Evolutionary conservation across 2,888 invertebrate genomes (phyloP).

Genomic region (Microplitis manilae): DNA sequence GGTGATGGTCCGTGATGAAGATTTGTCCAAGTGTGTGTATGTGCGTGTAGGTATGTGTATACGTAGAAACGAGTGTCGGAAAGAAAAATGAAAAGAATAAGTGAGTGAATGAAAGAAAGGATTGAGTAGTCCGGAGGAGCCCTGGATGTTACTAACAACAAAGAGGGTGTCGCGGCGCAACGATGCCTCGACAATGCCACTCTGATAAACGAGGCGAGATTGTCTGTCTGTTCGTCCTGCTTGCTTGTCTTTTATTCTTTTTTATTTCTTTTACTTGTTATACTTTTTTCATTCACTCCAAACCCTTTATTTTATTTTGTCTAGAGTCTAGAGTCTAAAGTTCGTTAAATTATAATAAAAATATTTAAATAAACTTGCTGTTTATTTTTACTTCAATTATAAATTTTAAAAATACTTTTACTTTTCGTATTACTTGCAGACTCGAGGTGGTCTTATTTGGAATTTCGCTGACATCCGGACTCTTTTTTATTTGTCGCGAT

Average conservation of each 20-base stretch:
- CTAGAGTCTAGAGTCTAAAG: neutral
- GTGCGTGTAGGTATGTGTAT: conserved; percentile 19
- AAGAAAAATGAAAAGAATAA: conserved; percentile 64
- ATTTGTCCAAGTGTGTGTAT: conserved; percentile 4
- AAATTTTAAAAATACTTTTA: too few species aligned
- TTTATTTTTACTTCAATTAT: too few species aligned
- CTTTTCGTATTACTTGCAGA: too few species aligned
- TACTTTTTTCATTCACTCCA: conserved; percentile 44
- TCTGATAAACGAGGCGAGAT: conserved; percentile 71
- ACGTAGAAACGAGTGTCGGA: conserved; percentile 32
- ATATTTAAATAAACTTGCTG: too few species aligned
- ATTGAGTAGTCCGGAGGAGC: conserved; percentile 66
- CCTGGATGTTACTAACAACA: conserved; percentile 65
- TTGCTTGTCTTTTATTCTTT: conserved; percentile 46
- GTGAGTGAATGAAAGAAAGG: conserved; percentile 66
- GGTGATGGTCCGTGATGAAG: neutral
- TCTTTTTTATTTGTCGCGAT: neutral
- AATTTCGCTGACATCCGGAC: neutral
- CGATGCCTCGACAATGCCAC: conserved; percentile 66
- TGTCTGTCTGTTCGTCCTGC: conserved; percentile 63
- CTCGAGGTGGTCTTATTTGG: neutral
- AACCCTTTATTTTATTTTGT: conserved; percentile 42
- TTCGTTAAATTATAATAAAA: too few species aligned
- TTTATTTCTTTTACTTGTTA: conserved; percentile 5
- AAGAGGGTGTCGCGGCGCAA: conserved; percentile 67